phyloP scores from a whole-genome alignment of 2,113 vertebrate species.

The Leptocoma aspasia region DNA sequence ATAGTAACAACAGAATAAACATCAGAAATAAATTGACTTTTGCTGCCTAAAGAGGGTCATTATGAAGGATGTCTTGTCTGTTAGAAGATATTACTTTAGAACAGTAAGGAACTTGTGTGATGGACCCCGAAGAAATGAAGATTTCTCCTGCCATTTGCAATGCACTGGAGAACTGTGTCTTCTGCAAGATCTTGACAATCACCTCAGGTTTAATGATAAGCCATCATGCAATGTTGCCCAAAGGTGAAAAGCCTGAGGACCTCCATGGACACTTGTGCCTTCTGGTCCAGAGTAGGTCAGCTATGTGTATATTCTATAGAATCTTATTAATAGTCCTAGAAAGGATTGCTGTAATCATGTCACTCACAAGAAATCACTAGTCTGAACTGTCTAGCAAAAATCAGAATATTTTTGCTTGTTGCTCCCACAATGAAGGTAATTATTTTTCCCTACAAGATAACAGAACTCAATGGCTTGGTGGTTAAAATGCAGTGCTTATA shows the following conservation, averaged over 20 bases:
- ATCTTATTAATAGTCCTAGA: background rate
- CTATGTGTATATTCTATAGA: background rate
- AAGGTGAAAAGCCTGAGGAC: background rate
- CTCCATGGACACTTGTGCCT: background rate
- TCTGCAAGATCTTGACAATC: background rate
- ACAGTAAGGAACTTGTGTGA: background rate
- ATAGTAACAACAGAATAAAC: background rate
- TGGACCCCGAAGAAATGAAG: background rate
- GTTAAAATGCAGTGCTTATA: background rate
- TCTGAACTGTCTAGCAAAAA: background rate
- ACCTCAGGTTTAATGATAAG: background rate
- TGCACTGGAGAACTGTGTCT: background rate
- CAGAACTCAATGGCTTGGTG: background rate
- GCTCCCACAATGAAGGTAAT: background rate
- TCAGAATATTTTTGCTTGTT: background rate
- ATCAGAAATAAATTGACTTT: background rate
- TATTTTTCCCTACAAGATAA: background rate
- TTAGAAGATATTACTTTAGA: background rate
- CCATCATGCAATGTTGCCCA: background rate
- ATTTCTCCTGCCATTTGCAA: background rate
- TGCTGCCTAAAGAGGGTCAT: background rate
- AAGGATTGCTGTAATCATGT: background rate
- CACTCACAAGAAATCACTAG: background rate
- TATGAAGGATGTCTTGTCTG: background rate
- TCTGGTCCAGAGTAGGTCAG: background rate